Conservation (phyloP, 2,797 vertebrate genomes). For the Pteronotus mesoamericanus region DNA sequence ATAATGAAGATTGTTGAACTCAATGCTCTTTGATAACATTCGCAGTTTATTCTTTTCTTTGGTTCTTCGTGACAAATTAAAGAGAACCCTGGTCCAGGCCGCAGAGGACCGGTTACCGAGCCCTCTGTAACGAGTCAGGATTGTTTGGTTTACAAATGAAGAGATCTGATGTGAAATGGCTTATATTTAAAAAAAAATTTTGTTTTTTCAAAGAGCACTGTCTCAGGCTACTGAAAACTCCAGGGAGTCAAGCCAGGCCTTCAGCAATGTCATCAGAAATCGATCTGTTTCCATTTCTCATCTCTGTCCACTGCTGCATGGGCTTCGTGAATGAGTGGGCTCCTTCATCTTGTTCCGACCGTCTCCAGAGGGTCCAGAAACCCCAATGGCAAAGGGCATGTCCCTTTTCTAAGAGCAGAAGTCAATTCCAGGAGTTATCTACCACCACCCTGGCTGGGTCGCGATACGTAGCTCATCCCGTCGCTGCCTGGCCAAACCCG, state of each 20-base stretch:
- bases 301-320: not conserved
- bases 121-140: not conserved
- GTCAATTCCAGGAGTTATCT: not conserved
- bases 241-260: rapidly evolving
- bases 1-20: not conserved
- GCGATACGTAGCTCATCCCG: not conserved
- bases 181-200: not conserved
- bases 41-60: not conserved
- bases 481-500: not conserved
- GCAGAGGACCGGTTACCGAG: not conserved
- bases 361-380: not conserved
- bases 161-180: not conserved
- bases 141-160: not conserved
- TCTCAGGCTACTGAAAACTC: not conserved
- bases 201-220: not conserved
- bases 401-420: not conserved
- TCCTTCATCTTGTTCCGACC: not conserved
- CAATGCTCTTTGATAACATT: not conserved
- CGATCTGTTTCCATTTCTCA: not conserved
- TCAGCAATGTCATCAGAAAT: not conserved
- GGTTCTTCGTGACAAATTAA: not conserved
- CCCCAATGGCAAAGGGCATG: not conserved
- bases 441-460: not conserved
- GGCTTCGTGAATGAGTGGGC: too few species aligned
- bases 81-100: not conserved